Base-by-base conservation (phyloP, 2,113 vertebrate genomes). In the Microtus oregoni region DNA sequence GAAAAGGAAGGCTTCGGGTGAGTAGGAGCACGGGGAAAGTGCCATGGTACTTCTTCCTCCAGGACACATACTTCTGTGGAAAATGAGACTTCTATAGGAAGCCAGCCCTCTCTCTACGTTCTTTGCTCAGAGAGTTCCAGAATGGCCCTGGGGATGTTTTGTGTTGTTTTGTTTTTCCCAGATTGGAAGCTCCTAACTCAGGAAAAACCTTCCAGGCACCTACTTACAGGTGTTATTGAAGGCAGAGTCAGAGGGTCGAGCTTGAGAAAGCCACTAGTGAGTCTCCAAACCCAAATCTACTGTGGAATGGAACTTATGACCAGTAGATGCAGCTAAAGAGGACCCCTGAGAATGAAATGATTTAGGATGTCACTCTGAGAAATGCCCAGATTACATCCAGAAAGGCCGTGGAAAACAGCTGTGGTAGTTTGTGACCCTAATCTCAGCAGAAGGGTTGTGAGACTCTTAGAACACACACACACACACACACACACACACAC, bases 1-100 rank as follows among this genome's bases (percentile, higher is more conserved):
- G 77, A 97, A 79, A 44, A 94, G 55, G 73, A 91, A 50, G 50
- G 35, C 82, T 79, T 93, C 88, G 15, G 88, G 95, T 97, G 65
- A 97, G 93, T 95, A 50, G 65, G 20, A 35, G 20, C 24, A 19
- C 24, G 2, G 35, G 52, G 30, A 35, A 81, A 52, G 26, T 32
- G 0, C 70, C n/a, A 19, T 52, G 17, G 17, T 41, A 7, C 14
- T 9, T 47, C 12, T 32, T 13, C 28, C 2, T 73, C 55, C 12
- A 20, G 28, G 83, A 78, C 7, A 38, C 3, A 7, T 11, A 3
- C 17, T 92, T 52, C 38, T 15, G 35, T 17, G 50, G 82, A 50
- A 92, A 89, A 52, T 15, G 52, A 30, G 15, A 9, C 26, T 52
- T 76, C 61, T 26, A 3, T 6, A 41, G 52, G 68, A 93, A 26